phyloP scores from a whole-genome alignment of 30 jellyfish, hydroid and myxozoan species.

The Catostylus mosaicus region DNA sequence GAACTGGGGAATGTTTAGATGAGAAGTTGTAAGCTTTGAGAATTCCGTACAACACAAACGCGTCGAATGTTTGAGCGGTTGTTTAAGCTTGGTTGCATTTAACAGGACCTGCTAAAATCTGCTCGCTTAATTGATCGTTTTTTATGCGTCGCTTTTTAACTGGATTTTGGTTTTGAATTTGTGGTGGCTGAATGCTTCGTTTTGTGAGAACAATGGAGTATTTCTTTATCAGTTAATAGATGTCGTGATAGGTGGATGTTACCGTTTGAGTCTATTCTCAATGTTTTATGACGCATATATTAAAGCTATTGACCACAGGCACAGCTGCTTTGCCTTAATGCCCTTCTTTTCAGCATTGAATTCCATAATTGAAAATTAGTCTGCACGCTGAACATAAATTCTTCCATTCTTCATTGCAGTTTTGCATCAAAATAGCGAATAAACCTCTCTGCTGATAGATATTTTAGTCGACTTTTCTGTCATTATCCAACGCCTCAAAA shows the following conservation, averaged over 20 bases:
- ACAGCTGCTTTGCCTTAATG: slow-evolving; percentile 11
- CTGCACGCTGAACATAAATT: no score
- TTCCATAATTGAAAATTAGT: background rate
- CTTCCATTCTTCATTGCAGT: no score
- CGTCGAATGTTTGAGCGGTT: background rate
- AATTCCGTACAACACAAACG: background rate
- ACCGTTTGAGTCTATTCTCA: background rate
- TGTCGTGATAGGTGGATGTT: slow-evolving; percentile 24
- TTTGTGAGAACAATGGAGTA: slow-evolving; percentile 4
- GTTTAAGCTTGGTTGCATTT: background rate
- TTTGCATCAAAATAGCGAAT: no score
- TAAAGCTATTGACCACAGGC: slow-evolving; percentile 11
- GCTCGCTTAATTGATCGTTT: slow-evolving; percentile 1
- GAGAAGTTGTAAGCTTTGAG: background rate
- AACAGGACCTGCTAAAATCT: background rate
- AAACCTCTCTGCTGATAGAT: no score
- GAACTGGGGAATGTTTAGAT: no score
- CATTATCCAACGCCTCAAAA: no score
- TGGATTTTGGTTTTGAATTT: slow-evolving; percentile 13
- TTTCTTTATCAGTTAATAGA: slow-evolving; percentile 16
- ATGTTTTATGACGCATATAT: slow-evolving; percentile 1
- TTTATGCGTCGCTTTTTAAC: slow-evolving; percentile 9
- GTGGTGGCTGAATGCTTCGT: slow-evolving; percentile 12
- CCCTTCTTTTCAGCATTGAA: background rate
- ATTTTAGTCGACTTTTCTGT: no score